Evolutionary conservation across 2,888 invertebrate species (phyloP).

Genomic region (Acanthosepion esculentum): DNA sequence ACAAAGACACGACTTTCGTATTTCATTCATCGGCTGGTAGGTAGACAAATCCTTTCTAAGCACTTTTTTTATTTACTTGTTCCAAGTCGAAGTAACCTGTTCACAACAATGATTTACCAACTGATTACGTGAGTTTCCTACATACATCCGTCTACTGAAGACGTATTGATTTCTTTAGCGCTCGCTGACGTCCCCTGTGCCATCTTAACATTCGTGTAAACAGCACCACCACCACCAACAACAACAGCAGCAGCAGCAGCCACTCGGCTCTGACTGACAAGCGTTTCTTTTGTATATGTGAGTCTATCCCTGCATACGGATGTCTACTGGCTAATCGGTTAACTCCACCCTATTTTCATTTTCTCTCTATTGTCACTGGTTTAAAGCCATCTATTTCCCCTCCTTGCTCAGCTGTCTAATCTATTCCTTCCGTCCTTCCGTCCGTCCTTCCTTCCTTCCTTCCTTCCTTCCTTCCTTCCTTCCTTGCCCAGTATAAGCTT

Average conservation of each 20-base stretch:
- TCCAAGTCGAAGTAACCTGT: constrained; percentile 2
- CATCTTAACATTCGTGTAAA: not conserved
- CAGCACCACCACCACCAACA: not conserved
- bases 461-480: not conserved
- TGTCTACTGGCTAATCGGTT: not conserved
- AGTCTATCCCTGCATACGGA: not conserved
- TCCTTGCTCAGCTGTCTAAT: not conserved
- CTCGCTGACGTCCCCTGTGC: not conserved
- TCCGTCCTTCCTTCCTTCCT: not conserved
- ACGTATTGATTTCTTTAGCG: not conserved
- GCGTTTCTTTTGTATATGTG: not conserved
- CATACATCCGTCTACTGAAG: constrained; percentile 22
- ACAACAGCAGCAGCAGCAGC: not conserved
- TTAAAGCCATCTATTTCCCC: not conserved
- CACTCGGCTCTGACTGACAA: not conserved
- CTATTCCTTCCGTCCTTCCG: not conserved
- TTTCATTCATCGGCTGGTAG: too few species aligned
- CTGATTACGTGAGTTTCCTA: constrained; percentile 33
- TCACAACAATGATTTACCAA: constrained; percentile 8
- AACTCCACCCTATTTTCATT: not conserved
- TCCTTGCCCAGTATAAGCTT: not conserved
- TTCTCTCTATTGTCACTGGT: constrained; percentile 33
- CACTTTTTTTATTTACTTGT: too few species aligned
- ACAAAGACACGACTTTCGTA: not conserved
- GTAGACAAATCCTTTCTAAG: too few species aligned